Conservation (phyloP, 2,797 vertebrate species). For the Pangasius sanitwongsei region DNA sequence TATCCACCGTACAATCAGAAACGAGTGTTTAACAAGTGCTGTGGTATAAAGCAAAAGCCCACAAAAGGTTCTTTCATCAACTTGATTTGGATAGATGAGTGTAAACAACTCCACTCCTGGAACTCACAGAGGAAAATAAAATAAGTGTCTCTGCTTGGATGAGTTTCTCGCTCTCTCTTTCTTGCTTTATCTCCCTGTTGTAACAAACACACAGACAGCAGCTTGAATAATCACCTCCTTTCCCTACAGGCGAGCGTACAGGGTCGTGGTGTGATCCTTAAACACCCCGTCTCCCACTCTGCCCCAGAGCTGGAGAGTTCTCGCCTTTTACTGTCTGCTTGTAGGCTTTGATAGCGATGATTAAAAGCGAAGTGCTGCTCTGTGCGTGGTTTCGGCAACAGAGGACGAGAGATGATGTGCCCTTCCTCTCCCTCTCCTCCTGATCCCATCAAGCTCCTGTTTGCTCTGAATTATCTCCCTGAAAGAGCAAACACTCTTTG, state of each 20-base stretch:
- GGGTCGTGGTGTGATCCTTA: conserved; percentile 65
- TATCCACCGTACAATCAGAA: background rate
- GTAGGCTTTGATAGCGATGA: conserved; percentile 77
- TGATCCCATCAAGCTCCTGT: conserved; percentile 44
- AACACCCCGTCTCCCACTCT: conserved; percentile 59
- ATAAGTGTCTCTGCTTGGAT: conserved; percentile 31
- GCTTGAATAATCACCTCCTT: conserved; percentile 73
- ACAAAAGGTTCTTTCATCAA: background rate
- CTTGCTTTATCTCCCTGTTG: conserved; percentile 30
- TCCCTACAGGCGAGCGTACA: conserved; percentile 56
- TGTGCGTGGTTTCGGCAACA: conserved; percentile 65
- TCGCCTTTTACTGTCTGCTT: conserved; percentile 66
- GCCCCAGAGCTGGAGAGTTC: conserved; percentile 64
- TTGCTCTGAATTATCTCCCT: conserved; percentile 57
- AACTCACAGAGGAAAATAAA: conserved; percentile 34
- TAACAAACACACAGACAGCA: conserved; percentile 67
- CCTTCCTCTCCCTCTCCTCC: conserved; percentile 41
- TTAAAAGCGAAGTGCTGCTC: conserved; percentile 72
- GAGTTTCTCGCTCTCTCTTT: conserved; percentile 21
- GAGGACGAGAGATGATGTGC: conserved; percentile 51
- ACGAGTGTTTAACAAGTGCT: background rate
- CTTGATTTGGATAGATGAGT: conserved; percentile 1
- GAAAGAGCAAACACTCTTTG: conserved; percentile 63
- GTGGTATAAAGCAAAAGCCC: background rate
- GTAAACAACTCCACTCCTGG: conserved; percentile 38